Percentiles rank a stretch among this genome's conserved stretches.
Evolutionary conservation across 2,113 vertebrate genomes (phyloP).

Genomic region (Alligator sinensis): DNA sequence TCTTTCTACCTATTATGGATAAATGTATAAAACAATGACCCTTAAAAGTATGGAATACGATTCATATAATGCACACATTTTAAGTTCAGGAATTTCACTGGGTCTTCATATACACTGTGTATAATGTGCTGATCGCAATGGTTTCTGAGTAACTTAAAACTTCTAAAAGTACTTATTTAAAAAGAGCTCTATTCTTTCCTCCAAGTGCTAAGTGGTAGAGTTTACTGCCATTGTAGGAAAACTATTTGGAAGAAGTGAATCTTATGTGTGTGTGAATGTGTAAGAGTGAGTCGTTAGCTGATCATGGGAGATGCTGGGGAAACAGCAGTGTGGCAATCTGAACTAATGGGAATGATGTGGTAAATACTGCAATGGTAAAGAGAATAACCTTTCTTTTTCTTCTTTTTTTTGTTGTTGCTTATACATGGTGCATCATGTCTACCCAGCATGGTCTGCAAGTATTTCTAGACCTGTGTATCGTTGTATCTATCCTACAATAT

Average conservation of each 20-base stretch:
- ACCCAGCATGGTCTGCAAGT: neutral
- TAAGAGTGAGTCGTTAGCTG: no score
- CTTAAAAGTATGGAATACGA: fast-evolving
- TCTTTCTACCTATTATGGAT: neutral
- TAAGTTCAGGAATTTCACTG: neutral
- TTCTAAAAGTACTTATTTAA: neutral
- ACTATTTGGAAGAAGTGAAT: fast-evolving
- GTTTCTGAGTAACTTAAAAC: fast-evolving
- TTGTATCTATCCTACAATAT: neutral
- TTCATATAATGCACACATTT: neutral
- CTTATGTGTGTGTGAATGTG: neutral
- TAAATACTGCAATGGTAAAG: no score
- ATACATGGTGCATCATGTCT: neutral
- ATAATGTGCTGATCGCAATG: neutral
- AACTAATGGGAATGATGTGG: neutral
- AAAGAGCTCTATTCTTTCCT: neutral
- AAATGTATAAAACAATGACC: neutral
- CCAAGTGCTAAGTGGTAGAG: neutral
- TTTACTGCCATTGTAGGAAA: neutral
- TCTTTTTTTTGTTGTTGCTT: neutral
- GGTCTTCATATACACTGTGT: neutral
- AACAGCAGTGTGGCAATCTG: neutral
- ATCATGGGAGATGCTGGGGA: neutral
- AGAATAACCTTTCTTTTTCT: no score
- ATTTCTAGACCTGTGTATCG: neutral